These are phyloP conservation scores for Beris chalybata DNA, from an alignment of 2,888 invertebrate species.

Conservation along the genomic window DNA sequence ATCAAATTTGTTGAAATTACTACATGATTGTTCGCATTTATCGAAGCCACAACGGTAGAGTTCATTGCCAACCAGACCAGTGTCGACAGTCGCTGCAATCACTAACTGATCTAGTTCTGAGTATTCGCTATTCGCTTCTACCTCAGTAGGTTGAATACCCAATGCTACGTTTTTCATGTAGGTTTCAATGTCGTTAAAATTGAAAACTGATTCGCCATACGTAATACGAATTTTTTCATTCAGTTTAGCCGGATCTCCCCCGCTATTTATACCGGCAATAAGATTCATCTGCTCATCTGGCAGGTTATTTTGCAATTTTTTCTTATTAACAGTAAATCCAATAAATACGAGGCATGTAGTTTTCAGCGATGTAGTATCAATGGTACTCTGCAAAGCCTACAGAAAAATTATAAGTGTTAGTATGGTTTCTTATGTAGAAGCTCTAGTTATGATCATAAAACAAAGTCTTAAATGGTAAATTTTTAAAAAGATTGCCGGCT, in stretches of 20 bases:
- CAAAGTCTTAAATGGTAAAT: too few species aligned
- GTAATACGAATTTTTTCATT: constrained; percentile 14
- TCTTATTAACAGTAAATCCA: constrained; percentile 3
- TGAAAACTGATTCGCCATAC: constrained; percentile 16
- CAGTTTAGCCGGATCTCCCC: not conserved
- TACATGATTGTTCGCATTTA: constrained; percentile 54
- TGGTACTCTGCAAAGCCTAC: constrained; percentile 1
- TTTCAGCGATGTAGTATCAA: constrained; percentile 14
- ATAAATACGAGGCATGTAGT: constrained; percentile 17
- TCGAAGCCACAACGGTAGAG: constrained; percentile 60
- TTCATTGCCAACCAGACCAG: constrained; percentile 52
- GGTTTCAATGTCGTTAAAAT: constrained; percentile 12
- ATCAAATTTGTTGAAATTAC: constrained; percentile 51
- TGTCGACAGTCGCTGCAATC: constrained; percentile 34
- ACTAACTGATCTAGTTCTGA: constrained; percentile 12
- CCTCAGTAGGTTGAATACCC: not conserved
- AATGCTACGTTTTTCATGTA: constrained; percentile 9
- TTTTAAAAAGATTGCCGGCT: too few species aligned
- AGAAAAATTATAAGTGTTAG: not conserved
- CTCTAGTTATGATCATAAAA: too few species aligned
- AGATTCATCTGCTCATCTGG: not conserved
- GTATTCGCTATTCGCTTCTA: constrained; percentile 4
- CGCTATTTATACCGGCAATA: constrained; percentile 11
- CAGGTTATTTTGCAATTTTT: not conserved
- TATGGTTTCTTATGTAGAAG: too few species aligned